Evolutionary conservation across 2,888 invertebrate genomes (phyloP).

Genomic region (Diarsia rubi): DNA sequence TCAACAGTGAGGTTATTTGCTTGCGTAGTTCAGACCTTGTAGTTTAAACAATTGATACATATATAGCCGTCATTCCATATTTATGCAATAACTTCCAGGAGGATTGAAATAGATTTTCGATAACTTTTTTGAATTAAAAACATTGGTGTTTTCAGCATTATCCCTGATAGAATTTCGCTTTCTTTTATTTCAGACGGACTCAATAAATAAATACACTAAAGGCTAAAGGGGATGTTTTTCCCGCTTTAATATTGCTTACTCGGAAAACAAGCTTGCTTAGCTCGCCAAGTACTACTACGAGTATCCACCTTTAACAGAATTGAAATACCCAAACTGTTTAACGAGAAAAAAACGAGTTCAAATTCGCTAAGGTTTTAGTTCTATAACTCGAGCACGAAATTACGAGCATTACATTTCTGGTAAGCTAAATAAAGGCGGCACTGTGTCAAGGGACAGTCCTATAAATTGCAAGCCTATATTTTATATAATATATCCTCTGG

Average conservation of each 20-base stretch:
- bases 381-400: not conserved
- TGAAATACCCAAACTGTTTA: not conserved
- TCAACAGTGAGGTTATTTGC: not conserved
- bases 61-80: not conserved
- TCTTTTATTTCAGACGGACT: not conserved
- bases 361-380: not conserved
- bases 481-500: conserved; percentile 39
- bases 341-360: not conserved
- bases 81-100: not conserved
- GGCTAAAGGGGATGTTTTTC: not conserved
- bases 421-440: conserved; percentile 16
- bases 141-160: not conserved
- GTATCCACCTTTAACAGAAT: not conserved
- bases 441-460: conserved; percentile 25
- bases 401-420: conserved; percentile 11
- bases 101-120: not conserved
- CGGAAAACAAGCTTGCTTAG: not conserved
- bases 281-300: not conserved
- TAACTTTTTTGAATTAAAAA: not conserved
- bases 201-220: conserved; percentile 3
- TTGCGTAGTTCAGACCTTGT: not conserved
- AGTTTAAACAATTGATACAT: not conserved
- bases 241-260: conserved; percentile 15
- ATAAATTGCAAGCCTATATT: conserved; percentile 38
- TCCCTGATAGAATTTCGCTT: not conserved